These are phyloP conservation scores for Drosophila sproati DNA, from an alignment of 1,140 invertebrate genomes.

Conservation along the genomic window DNA sequence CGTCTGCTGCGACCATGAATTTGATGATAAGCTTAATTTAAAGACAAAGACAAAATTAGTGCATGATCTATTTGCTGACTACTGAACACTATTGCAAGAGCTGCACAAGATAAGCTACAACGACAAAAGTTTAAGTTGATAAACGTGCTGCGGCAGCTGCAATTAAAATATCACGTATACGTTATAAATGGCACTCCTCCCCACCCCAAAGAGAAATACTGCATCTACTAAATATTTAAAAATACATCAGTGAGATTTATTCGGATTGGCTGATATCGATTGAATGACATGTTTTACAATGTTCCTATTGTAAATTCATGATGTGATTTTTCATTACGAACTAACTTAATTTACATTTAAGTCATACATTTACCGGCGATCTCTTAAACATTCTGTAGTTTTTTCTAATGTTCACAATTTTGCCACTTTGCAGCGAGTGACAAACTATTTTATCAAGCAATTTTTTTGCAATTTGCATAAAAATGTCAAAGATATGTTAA, in stretches of 20 bases:
- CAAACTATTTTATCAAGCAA: too few relatives aligned
- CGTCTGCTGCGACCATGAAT: slow-evolving; percentile 36
- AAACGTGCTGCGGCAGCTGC: slow-evolving; percentile 26
- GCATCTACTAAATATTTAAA: slow-evolving; percentile 55
- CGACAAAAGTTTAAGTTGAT: slow-evolving; percentile 6
- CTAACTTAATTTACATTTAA: too few relatives aligned
- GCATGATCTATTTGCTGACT: slow-evolving; percentile 36
- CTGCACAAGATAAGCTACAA: slow-evolving; percentile 6
- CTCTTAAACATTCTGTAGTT: too few relatives aligned
- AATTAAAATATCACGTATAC: slow-evolving; percentile 61
- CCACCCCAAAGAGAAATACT: not conserved
- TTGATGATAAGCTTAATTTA: slow-evolving; percentile 39
- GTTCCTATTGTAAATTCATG: not conserved
- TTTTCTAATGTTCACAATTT: too few relatives aligned
- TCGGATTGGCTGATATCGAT: slow-evolving; percentile 54
- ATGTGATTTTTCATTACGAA: too few relatives aligned
- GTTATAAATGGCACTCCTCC: not conserved
- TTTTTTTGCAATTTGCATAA: too few relatives aligned
- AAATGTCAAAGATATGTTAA: too few relatives aligned
- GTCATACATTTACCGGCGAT: too few relatives aligned
- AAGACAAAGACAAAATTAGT: slow-evolving; percentile 45
- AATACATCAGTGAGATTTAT: slow-evolving; percentile 22
- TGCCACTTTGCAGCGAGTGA: too few relatives aligned
- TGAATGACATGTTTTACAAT: slow-evolving; percentile 57
- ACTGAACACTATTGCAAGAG: slow-evolving; percentile 4